Evolutionary conservation across 2,797 vertebrate genomes (phyloP).

Genomic region (Ataeniobius toweri): DNA sequence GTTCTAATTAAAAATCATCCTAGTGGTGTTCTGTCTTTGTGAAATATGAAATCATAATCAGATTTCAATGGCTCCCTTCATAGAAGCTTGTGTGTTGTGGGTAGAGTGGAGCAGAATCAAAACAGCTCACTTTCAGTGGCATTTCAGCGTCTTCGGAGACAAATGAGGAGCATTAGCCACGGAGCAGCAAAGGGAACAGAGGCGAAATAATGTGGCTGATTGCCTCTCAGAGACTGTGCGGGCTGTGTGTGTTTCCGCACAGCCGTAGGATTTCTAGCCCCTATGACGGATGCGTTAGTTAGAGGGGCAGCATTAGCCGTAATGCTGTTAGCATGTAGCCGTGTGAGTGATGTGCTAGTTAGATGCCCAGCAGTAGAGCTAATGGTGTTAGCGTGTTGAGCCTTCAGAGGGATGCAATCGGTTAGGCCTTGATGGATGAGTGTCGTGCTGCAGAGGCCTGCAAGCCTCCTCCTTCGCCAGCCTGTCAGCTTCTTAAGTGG

Average conservation of each 20-base stretch:
- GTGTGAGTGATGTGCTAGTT: constrained; percentile 82
- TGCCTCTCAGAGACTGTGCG: constrained; percentile 55
- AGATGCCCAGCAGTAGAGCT: constrained; percentile 82
- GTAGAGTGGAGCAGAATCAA: constrained; percentile 53
- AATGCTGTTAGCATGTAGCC: constrained; percentile 81
- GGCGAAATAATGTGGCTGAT: constrained; percentile 65
- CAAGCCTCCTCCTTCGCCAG: constrained; percentile 82
- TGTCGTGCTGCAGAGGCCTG: constrained; percentile 79
- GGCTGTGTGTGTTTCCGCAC: constrained; percentile 42
- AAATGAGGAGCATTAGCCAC: constrained; percentile 67
- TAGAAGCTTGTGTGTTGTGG: constrained; percentile 57
- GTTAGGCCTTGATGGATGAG: constrained; percentile 93
- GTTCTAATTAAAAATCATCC: constrained; percentile 85
- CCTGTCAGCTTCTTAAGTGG: constrained; percentile 94
- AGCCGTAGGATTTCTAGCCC: constrained; percentile 70
- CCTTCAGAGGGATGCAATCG: constrained; percentile 87
- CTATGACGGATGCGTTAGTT: constrained; percentile 80
- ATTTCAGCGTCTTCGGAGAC: constrained; percentile 60
- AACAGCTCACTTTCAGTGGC: constrained; percentile 65
- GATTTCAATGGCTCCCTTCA: constrained; percentile 72
- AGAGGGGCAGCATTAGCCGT: constrained; percentile 78
- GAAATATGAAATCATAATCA: constrained; percentile 81
- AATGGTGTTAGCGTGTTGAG: constrained; percentile 81
- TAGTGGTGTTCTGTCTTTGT: constrained; percentile 74
- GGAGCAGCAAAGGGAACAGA: constrained; percentile 61